Base-by-base conservation (phyloP, 2,888 invertebrate genomes). In the Drymonia ruficornis region DNA sequence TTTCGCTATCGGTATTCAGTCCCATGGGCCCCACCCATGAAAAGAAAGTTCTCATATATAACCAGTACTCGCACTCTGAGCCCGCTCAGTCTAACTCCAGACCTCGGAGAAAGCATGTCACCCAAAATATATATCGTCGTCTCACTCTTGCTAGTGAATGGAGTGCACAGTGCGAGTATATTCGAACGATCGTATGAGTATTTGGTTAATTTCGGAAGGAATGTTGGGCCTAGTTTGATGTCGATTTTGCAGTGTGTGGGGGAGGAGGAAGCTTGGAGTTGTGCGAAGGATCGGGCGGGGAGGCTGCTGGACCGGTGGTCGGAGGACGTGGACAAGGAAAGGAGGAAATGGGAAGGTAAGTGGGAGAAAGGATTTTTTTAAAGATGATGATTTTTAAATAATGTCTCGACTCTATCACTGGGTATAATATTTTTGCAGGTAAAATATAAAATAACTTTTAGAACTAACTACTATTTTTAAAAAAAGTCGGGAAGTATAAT, bases 261-360 rank as follows among this genome's bases (percentile, higher is more conserved):
- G 0, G 84, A 90, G 11, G 78, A 86, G 0, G 86, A 94, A 36
- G 87, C 92, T 9, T 94, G 94, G 94, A 74, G 75, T 9, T 94
- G 94, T 85, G 93, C 94, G 4, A 88, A 87, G 38, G 87, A 93
- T 57, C 93, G 93, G 62, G 93, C 94, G 3, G 93, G 91, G 43
- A 92, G 91, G 50, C 82, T 94, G 44, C 78, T 95, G 65, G 90
- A 91, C 54, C 69, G 70, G 0, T 93, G 88, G 88, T 83, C 84
- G 1, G 76, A 81, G 15, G 81, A 87, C 6, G 82, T 92, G 3
- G 72, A 89, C 1, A 78, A 82, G 15, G 87, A 93, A 31, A 68
- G 89, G 55, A 74, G 76, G 49, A 76, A 67, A 47, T 92, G 93
- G 93, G 87, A 84, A 81, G 89, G 93, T 93, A 71, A 71, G 74